Evolutionary conservation across 2,797 vertebrate genomes (phyloP).

Genomic region (Aphelocoma californica): DNA sequence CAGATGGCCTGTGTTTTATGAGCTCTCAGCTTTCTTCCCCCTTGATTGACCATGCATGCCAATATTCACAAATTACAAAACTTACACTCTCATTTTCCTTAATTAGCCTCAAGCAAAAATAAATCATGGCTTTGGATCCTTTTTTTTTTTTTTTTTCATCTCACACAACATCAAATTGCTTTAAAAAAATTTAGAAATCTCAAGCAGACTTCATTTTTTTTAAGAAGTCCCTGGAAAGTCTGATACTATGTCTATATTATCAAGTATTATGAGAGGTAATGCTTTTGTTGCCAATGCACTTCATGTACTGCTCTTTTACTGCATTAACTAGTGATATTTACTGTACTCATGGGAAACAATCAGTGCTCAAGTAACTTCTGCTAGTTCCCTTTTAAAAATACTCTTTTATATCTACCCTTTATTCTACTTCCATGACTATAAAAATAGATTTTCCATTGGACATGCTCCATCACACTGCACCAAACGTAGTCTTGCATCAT

Average conservation of each 20-base stretch:
- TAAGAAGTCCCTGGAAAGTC: not conserved
- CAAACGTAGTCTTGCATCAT: not conserved
- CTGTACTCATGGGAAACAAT: not conserved
- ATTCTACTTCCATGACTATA: not conserved
- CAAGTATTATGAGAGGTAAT: not conserved
- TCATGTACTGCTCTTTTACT: not conserved
- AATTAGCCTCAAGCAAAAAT: slow-evolving; percentile 43
- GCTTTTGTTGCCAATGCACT: not conserved
- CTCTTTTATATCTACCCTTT: not conserved
- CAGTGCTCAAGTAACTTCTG: not conserved
- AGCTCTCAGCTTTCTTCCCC: slow-evolving; percentile 50
- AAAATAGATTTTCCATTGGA: not conserved
- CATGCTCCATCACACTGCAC: not conserved
- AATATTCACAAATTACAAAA: slow-evolving; percentile 57
- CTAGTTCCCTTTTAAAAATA: not conserved
- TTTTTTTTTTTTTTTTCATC: not conserved
- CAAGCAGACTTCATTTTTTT: not conserved
- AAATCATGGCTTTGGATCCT: slow-evolving; percentile 1
- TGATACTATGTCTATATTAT: not conserved
- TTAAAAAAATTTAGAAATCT: not conserved
- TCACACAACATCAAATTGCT: not conserved
- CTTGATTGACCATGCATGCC: slow-evolving; percentile 55
- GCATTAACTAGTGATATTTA: not conserved
- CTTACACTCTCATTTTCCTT: slow-evolving; percentile 42
- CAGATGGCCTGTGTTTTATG: slow-evolving; percentile 49